Percentiles rank a stretch among this genome's conserved stretches.
phyloP scores from a whole-genome alignment of 2,888 invertebrate species.

The Drosophila stalkeri region DNA sequence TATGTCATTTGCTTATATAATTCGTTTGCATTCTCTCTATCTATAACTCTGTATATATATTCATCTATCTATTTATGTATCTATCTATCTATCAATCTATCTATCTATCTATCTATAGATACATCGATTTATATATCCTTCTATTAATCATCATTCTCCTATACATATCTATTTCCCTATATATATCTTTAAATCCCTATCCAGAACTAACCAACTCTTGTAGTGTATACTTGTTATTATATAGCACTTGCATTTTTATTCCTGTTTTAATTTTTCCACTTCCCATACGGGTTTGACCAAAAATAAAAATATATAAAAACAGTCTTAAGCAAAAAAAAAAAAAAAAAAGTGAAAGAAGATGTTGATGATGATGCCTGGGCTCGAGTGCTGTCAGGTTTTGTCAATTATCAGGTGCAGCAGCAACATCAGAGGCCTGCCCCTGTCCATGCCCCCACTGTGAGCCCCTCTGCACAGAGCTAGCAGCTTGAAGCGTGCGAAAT shows the following conservation, averaged over 20 bases:
- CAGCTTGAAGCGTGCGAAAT: slow-evolving; percentile 65
- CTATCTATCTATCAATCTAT: not conserved
- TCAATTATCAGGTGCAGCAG: slow-evolving; percentile 74
- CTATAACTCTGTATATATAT: not conserved
- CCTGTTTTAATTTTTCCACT: slow-evolving; percentile 46
- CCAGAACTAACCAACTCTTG: not conserved
- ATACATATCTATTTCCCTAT: no score
- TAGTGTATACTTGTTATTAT: slow-evolving; percentile 31
- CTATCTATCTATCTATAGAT: not conserved
- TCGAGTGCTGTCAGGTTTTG: slow-evolving; percentile 72
- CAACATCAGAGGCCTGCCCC: slow-evolving; percentile 12
- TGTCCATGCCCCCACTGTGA: slow-evolving; percentile 6
- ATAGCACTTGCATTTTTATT: slow-evolving; percentile 29
- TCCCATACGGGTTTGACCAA: slow-evolving; percentile 51
- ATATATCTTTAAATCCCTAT: not conserved
- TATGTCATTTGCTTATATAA: no score
- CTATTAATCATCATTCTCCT: no score
- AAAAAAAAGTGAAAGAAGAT: slow-evolving; percentile 11
- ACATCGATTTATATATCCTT: not conserved
- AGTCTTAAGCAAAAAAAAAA: not conserved
- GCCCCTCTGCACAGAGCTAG: not conserved
- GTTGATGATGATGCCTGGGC: slow-evolving; percentile 10
- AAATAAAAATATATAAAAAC: slow-evolving; percentile 27
- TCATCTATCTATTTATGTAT: not conserved
- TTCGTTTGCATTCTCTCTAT: no score